A percentile compares a stretch with the other conserved stretches of the same genome.
Evolutionary conservation across 92 coral and sea anemone species (phyloP).

Genomic region (Palythoa heliodiscus): DNA sequence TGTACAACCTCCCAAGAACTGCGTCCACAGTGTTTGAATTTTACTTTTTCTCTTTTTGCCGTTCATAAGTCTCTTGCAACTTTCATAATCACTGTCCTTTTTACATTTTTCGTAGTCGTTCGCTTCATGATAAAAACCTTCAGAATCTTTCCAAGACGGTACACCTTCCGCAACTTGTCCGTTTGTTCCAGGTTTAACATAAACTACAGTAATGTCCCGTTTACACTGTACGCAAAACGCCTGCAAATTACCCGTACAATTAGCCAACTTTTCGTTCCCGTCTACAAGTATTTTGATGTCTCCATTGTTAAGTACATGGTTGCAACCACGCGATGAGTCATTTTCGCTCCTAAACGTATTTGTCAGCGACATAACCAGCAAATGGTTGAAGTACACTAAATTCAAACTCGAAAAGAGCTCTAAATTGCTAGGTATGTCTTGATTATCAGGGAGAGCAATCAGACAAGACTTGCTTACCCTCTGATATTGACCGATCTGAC

Average conservation of each 20-base stretch:
- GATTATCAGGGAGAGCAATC: background rate
- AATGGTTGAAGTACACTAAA: background rate
- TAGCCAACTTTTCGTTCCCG: slow-evolving; percentile 65
- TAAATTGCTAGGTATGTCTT: background rate
- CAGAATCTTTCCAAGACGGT: slow-evolving; percentile 58
- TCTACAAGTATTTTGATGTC: slow-evolving; percentile 80
- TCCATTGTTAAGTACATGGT: slow-evolving; percentile 62
- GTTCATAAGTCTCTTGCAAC: slow-evolving; percentile 75
- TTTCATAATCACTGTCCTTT: slow-evolving; percentile 79
- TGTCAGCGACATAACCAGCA: slow-evolving; percentile 17
- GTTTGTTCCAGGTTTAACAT: slow-evolving; percentile 79
- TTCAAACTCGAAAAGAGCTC: background rate
- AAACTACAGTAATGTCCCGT: slow-evolving; percentile 85
- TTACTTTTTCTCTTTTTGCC: slow-evolving; percentile 74
- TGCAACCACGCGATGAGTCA: slow-evolving; percentile 2
- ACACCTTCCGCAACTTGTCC: slow-evolving; percentile 69
- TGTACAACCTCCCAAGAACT: slow-evolving; percentile 73
- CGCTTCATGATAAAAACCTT: slow-evolving; percentile 57
- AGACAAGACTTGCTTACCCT: background rate
- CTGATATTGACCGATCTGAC: background rate
- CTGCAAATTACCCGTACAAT: slow-evolving; percentile 62
- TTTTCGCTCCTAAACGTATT: slow-evolving; percentile 8
- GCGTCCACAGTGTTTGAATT: slow-evolving; percentile 70
- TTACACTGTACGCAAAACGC: slow-evolving; percentile 92
- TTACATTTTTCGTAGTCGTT: slow-evolving; percentile 84